Evolutionary conservation across 2,797 vertebrate genomes (phyloP).

Genomic region (Phataginus tetradactyla): DNA sequence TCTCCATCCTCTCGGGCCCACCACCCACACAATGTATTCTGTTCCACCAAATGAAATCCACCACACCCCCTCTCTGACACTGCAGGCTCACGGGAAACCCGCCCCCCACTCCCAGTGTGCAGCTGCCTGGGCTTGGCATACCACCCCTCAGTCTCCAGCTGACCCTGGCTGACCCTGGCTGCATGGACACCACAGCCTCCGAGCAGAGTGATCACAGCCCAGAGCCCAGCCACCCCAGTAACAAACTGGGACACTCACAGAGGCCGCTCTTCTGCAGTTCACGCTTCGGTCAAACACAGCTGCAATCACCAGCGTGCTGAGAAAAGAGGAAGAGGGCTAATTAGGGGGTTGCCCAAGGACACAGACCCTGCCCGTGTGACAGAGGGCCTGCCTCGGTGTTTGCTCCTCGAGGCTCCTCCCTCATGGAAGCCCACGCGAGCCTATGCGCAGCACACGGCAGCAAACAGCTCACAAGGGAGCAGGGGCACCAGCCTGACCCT

Average conservation of each 20-base stretch:
- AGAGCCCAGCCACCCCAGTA: not conserved
- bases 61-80: not conserved
- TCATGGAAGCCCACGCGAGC: too few species aligned
- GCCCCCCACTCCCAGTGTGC: not conserved
- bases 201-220: not conserved
- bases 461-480: too few species aligned
- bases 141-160: not conserved
- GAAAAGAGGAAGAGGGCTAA: not conserved
- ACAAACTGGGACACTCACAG: constrained; percentile 88
- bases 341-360: not conserved
- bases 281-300: constrained; percentile 94
- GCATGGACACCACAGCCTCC: fast-evolving
- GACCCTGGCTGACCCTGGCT: too few species aligned
- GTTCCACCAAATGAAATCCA: too few species aligned
- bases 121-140: too few species aligned
- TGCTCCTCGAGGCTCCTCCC: not conserved
- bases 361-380: fast-evolving
- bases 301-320: constrained; percentile 93
- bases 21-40: not conserved
- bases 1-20: not conserved
- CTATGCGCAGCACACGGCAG: too few species aligned
- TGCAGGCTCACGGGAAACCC: not conserved
- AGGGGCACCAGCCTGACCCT: too few species aligned
- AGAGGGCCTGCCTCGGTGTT: not conserved
- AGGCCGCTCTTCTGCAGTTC: constrained; percentile 96